These are phyloP conservation scores for Dermochelys coriacea DNA, from an alignment of 2,797 vertebrate species.

Conservation along the genomic window DNA sequence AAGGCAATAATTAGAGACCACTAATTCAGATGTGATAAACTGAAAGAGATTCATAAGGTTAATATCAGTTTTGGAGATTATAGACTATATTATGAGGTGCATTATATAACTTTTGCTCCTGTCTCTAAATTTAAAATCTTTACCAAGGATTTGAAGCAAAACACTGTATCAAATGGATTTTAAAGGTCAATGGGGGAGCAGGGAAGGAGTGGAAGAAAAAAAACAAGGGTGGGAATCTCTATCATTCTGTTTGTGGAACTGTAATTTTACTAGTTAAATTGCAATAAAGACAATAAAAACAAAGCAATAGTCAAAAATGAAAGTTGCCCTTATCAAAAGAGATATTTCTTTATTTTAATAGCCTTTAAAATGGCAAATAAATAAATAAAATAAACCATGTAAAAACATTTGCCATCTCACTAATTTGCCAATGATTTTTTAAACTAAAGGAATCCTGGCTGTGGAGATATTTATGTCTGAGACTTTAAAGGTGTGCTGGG, in stretches of 20 bases:
- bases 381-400: slow-evolving; percentile 41
- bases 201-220: neutral
- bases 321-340: slow-evolving; percentile 58
- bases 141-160: slow-evolving; percentile 30
- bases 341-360: slow-evolving; percentile 46
- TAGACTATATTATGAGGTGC: slow-evolving; percentile 8
- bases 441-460: neutral
- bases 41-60: slow-evolving; percentile 39
- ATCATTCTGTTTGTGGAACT: slow-evolving; percentile 45
- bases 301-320: slow-evolving; percentile 68
- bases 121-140: slow-evolving; percentile 19
- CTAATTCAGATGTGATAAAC: neutral
- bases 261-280: slow-evolving; percentile 73
- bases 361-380: slow-evolving; percentile 61
- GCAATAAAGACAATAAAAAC: slow-evolving; percentile 70
- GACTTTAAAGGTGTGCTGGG: neutral
- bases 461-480: neutral
- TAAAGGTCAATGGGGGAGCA: slow-evolving; percentile 30
- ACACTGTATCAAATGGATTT: neutral
- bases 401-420: slow-evolving; percentile 23
- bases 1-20: neutral
- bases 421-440: neutral
- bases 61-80: slow-evolving; percentile 22
- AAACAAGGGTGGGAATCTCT: neutral
- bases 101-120: neutral